Conservation (phyloP, 2,797 vertebrate genomes). For the Pterois miles region DNA sequence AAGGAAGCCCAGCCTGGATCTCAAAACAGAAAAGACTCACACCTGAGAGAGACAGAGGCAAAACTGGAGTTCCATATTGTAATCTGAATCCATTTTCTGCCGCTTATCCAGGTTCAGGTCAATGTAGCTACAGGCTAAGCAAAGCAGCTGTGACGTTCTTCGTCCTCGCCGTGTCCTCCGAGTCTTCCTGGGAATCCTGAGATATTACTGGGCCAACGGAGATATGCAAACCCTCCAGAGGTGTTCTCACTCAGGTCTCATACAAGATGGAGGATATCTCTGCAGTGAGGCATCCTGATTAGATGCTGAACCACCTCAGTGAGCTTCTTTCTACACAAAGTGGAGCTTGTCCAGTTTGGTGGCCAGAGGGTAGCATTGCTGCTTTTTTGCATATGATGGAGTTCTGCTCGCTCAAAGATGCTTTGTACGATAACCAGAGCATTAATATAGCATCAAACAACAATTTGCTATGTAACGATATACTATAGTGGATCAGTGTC, state of each 20-base stretch:
- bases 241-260: not conserved
- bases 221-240: not conserved
- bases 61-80: conserved; percentile 17
- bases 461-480: not conserved
- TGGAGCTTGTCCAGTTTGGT: not conserved
- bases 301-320: not conserved
- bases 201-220: not conserved
- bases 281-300: not conserved
- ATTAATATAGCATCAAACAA: not conserved
- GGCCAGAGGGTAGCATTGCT: not conserved
- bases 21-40: conserved; percentile 61
- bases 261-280: not conserved
- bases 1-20: conserved; percentile 51
- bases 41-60: conserved; percentile 64
- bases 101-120: not conserved
- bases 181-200: not conserved
- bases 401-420: accelerated
- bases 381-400: not conserved
- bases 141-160: conserved; percentile 1
- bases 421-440: not conserved
- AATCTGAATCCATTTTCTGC: conserved; percentile 31
- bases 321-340: not conserved
- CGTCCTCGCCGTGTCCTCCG: not conserved
- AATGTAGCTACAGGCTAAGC: not conserved
- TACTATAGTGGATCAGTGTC: no score